Evolutionary conservation across 2,797 vertebrate species (phyloP).

Genomic region (Heterohyrax brucei): DNA sequence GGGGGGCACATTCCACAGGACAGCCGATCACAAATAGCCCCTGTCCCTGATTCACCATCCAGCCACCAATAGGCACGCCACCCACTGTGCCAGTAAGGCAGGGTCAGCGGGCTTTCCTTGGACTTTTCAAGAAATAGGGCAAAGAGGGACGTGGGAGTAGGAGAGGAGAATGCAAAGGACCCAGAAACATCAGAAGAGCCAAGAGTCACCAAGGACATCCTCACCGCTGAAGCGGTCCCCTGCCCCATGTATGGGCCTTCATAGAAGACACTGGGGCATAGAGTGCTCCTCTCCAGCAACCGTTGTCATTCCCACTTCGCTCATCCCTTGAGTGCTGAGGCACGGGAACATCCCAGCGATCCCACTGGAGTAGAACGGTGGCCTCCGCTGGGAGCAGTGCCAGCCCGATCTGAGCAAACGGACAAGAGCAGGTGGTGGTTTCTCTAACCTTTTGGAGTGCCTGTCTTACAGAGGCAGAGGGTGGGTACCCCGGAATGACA

Average conservation of each 20-base stretch:
- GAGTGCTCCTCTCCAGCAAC: background rate
- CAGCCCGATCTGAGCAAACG: slow-evolving; percentile 64
- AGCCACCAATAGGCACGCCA: background rate
- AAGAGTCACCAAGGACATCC: background rate
- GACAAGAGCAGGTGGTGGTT: slow-evolving; percentile 78
- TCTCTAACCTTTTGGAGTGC: slow-evolving; percentile 64
- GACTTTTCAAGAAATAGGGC: slow-evolving; percentile 43
- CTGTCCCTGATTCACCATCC: background rate
- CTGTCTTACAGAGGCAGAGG: background rate
- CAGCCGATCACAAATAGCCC: slow-evolving; percentile 75
- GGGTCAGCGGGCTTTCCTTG: background rate
- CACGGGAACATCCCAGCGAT: slow-evolving; percentile 55
- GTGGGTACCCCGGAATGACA: background rate
- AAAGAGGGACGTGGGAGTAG: background rate
- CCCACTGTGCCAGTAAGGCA: background rate
- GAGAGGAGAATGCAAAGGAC: background rate
- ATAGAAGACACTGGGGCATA: background rate
- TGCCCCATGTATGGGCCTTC: background rate
- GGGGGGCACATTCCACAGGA: slow-evolving; percentile 80
- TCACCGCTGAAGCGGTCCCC: background rate
- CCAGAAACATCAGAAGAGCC: background rate
- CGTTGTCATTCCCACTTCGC: background rate
- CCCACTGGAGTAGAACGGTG: background rate
- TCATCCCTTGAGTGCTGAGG: background rate
- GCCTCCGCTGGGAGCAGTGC: slow-evolving; percentile 59